Percentiles rank a stretch among this genome's conserved stretches.
phyloP scores from a whole-genome alignment of 2,113 vertebrate species.

The Indicator maculatus region DNA sequence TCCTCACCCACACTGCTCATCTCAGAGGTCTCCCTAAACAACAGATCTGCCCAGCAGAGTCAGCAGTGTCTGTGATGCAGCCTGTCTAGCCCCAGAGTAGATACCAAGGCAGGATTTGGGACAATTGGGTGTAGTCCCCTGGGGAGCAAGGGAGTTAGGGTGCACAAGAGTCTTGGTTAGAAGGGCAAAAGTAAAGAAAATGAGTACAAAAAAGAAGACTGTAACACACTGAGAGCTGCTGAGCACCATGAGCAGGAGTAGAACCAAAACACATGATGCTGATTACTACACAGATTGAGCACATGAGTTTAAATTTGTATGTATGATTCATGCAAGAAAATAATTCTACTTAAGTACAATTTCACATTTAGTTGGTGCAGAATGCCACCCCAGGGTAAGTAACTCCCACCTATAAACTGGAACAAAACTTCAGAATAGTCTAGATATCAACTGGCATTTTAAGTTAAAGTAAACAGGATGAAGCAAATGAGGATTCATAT shows the following conservation, averaged over 20 bases:
- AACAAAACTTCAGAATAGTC: background rate
- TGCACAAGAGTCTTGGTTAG: background rate
- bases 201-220: background rate
- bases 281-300: background rate
- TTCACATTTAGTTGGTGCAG: background rate
- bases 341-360: conserved; percentile 2
- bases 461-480: background rate
- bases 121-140: background rate
- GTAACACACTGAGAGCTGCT: background rate
- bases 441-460: background rate
- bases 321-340: conserved; percentile 31
- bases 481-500: background rate
- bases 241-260: background rate
- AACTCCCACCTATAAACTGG: background rate
- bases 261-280: background rate
- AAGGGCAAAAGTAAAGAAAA: background rate
- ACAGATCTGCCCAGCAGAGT: background rate
- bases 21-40: background rate
- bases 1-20: background rate
- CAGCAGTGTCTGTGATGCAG: background rate
- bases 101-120: background rate
- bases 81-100: background rate
- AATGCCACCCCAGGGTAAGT: background rate
- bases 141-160: background rate
- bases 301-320: background rate